Percentiles rank a stretch among this genome's conserved stretches.
Evolutionary conservation across 2,113 vertebrate genomes (phyloP).

Genomic region (Chlamydotis undulata): DNA sequence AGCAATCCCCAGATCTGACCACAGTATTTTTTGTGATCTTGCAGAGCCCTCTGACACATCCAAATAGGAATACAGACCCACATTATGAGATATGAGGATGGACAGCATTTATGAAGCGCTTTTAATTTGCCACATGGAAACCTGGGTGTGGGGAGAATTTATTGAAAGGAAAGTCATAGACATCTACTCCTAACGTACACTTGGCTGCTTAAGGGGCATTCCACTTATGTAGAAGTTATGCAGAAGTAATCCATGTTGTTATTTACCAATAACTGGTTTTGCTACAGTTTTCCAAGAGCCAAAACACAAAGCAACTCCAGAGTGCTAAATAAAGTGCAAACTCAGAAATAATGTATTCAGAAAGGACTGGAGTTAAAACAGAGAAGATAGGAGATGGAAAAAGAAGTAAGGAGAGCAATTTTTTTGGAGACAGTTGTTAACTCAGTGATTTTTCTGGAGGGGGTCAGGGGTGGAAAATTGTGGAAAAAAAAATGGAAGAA

Average conservation of each 20-base stretch:
- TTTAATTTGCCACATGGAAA: not conserved
- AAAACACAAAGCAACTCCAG: not conserved
- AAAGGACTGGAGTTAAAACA: not conserved
- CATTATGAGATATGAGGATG: not conserved
- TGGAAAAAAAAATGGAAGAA: not conserved
- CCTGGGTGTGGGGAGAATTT: not conserved
- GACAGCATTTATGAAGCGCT: not conserved
- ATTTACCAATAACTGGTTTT: not conserved
- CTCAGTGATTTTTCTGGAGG: not conserved
- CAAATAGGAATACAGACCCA: not conserved
- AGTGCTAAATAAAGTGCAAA: not conserved
- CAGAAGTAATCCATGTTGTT: not conserved
- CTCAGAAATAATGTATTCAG: not conserved
- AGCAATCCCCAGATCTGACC: not conserved
- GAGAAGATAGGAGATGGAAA: not conserved
- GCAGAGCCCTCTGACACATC: not conserved
- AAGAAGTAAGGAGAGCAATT: not conserved
- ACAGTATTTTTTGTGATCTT: not conserved
- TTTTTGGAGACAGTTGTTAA: not conserved
- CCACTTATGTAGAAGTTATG: not conserved
- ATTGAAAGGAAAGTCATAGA: not conserved
- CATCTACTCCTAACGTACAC: not conserved
- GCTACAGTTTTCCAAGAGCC: not conserved
- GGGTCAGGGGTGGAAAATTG: not conserved
- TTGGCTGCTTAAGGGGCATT: not conserved